Percentiles rank a stretch among this genome's conserved stretches.
Conservation (phyloP, 2,797 vertebrate species). For the Brachymystax lenok region DNA sequence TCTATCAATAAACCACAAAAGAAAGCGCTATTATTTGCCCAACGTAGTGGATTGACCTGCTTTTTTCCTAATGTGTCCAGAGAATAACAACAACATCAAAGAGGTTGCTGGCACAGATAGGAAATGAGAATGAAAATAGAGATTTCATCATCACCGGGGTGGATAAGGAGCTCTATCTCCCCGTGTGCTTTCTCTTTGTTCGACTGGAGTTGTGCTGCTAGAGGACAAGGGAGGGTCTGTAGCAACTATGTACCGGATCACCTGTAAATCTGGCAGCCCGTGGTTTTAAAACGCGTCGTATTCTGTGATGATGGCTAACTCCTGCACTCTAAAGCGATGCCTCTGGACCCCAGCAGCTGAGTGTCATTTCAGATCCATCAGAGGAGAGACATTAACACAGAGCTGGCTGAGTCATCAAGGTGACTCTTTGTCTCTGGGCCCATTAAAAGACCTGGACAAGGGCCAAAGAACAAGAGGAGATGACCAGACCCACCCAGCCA, state of each 20-base stretch:
- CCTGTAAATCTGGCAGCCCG: neutral
- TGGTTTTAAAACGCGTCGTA: conserved; percentile 16
- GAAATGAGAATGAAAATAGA: neutral
- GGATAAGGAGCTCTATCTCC: neutral
- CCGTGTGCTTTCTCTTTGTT: conserved; percentile 1
- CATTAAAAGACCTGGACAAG: conserved; percentile 22
- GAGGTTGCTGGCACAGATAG: neutral
- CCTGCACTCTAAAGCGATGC: conserved; percentile 12
- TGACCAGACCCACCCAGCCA: neutral
- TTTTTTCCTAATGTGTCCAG: conserved; percentile 9
- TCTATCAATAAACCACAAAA: neutral
- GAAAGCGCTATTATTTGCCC: neutral
- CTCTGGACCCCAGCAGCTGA: conserved; percentile 33
- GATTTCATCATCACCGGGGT: neutral
- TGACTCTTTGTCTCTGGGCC: conserved; percentile 31
- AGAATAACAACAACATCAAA: conserved; percentile 10
- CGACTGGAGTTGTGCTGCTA: neutral
- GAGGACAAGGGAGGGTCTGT: neutral
- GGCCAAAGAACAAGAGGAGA: conserved; percentile 9
- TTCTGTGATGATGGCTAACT: neutral
- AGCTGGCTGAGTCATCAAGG: conserved; percentile 44
- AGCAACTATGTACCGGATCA: neutral
- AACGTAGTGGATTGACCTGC: neutral
- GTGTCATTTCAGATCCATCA: conserved; percentile 26
- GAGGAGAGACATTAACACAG: conserved; percentile 27